These are phyloP conservation scores for Rhabdomys dilectus DNA, from an alignment of 2,113 vertebrate genomes.

Conservation along the genomic window DNA sequence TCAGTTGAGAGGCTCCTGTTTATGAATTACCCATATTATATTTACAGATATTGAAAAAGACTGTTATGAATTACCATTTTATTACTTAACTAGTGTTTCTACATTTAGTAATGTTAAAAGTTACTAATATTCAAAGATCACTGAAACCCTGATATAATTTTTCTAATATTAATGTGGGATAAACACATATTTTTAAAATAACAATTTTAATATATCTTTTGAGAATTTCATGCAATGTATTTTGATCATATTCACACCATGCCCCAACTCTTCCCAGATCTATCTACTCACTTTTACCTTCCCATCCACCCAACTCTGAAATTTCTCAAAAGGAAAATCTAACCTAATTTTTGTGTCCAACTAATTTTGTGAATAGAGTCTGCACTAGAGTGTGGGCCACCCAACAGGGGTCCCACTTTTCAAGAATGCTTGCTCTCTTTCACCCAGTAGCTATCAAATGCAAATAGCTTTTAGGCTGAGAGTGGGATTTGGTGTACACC, in stretches of 20 bases:
- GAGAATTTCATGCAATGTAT: neutral
- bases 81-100: neutral
- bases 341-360: neutral
- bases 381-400: neutral
- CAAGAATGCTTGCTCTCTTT: neutral
- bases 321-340: neutral
- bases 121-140: neutral
- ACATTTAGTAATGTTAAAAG: neutral
- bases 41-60: neutral
- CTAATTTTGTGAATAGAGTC: neutral
- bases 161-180: neutral
- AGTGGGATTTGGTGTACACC: neutral
- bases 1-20: conserved; percentile 48
- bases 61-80: neutral
- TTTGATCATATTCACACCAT: neutral
- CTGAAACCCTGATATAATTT: neutral
- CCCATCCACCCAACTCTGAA: neutral
- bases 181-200: neutral
- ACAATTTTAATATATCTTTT: neutral
- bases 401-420: neutral
- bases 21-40: neutral
- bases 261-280: neutral
- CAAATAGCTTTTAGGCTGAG: neutral
- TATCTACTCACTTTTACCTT: neutral
- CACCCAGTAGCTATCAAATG: too few species aligned